Conservation (phyloP, 2,888 invertebrate species). For the Spodoptera exigua region DNA sequence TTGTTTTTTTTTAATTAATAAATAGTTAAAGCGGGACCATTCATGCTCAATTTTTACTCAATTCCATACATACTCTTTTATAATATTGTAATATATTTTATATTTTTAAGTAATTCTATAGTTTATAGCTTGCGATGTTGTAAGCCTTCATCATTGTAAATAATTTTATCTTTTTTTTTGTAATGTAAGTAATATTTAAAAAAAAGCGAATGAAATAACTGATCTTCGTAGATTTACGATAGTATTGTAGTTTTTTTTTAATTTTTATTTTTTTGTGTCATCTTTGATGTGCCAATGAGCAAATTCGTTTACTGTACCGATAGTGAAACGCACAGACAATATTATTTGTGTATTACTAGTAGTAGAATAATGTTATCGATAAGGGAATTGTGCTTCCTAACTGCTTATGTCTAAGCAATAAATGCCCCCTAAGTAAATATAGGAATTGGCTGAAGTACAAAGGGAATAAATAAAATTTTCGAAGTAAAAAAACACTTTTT, state of each 20-base stretch:
- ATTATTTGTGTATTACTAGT: constrained; percentile 77
- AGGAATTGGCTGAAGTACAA: constrained; percentile 57
- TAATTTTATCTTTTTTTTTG: constrained; percentile 60
- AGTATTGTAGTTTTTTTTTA: constrained; percentile 63
- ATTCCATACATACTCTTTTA: constrained; percentile 62
- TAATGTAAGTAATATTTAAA: constrained; percentile 73
- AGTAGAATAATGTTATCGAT: constrained; percentile 72
- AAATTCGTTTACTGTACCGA: constrained; percentile 65
- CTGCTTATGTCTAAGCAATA: constrained; percentile 56
- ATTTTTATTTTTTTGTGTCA: constrained; percentile 80
- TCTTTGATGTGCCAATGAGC: constrained; percentile 85
- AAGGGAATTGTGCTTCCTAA: constrained; percentile 85
- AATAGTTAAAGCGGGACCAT: constrained; percentile 70
- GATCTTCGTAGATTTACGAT: constrained; percentile 81
- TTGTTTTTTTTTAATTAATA: constrained; percentile 48
- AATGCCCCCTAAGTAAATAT: constrained; percentile 28
- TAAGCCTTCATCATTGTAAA: constrained; percentile 63
- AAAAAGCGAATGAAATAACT: constrained; percentile 79
- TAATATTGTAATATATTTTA: constrained; percentile 64
- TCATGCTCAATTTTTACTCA: constrained; percentile 63
- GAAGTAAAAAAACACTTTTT: constrained; percentile 24
- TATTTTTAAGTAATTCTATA: constrained; percentile 56
- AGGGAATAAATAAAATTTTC: constrained; percentile 8
- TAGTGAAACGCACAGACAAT: constrained; percentile 58
- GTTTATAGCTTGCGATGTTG: constrained; percentile 54